These are phyloP conservation scores for Thomomys bottae DNA, from an alignment of 2,113 vertebrate genomes.

Conservation along the genomic window DNA sequence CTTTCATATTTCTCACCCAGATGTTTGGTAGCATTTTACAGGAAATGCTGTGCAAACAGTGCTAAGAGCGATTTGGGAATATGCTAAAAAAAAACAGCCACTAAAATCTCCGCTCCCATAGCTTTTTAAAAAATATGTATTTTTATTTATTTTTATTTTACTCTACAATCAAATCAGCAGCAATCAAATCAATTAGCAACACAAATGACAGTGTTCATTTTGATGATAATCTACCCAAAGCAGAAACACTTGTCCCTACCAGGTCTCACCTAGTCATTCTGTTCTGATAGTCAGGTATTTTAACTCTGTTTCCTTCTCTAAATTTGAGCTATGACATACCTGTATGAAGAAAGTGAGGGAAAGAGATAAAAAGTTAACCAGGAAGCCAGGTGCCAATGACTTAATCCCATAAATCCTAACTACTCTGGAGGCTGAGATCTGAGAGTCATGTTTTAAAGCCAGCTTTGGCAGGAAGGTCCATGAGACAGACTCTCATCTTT, in stretches of 20 bases:
- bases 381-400: no score
- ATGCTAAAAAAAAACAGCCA: slow-evolving; percentile 51
- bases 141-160: no score
- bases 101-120: neutral
- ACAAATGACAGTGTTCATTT: neutral
- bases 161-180: neutral
- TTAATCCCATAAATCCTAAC: no score
- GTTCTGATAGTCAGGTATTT: neutral
- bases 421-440: no score
- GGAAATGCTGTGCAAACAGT: neutral
- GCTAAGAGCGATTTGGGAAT: neutral
- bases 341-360: neutral
- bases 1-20: neutral
- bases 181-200: slow-evolving; percentile 41
- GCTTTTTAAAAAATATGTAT: no score
- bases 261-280: neutral
- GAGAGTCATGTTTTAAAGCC: no score
- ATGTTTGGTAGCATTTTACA: slow-evolving; percentile 49
- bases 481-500: no score
- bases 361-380: neutral
- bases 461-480: no score
- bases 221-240: neutral
- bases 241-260: neutral
- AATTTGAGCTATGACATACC: neutral
- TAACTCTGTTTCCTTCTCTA: neutral